Percentiles rank a stretch among this genome's conserved stretches.
These are phyloP conservation scores for Dipodomys ordii DNA, from an alignment of 2,113 vertebrate species.

Conservation along the genomic window DNA sequence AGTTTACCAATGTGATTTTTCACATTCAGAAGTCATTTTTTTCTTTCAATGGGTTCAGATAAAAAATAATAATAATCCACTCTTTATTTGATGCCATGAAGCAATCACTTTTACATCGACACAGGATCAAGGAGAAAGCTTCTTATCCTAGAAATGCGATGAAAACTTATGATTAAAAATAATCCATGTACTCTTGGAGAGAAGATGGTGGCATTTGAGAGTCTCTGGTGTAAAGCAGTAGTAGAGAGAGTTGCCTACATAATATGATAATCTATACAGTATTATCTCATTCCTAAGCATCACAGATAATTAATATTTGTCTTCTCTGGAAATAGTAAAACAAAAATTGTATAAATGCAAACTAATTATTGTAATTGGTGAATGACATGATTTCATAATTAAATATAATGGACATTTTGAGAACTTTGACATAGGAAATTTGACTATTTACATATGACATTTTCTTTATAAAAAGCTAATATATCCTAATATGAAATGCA, in stretches of 20 bases:
- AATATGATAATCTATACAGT: constrained; percentile 38
- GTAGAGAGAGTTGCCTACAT: not conserved
- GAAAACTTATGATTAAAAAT: constrained; percentile 36
- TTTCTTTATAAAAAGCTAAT: not conserved
- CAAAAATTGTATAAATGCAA: constrained; percentile 32
- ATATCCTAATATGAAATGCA: not conserved
- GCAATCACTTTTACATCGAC: not conserved
- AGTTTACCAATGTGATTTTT: not conserved
- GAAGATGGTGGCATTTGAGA: constrained; percentile 27
- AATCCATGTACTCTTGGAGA: constrained; percentile 29
- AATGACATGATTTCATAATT: not conserved
- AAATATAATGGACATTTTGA: not conserved
- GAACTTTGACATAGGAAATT: not conserved
- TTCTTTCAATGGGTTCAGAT: not conserved
- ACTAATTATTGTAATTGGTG: not conserved
- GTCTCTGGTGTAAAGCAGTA: constrained; percentile 55
- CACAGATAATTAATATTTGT: constrained; percentile 53
- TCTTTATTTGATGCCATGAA: not conserved
- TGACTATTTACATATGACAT: not conserved
- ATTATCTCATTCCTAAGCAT: constrained; percentile 43
- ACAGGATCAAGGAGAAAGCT: constrained; percentile 29
- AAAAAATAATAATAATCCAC: too few species aligned
- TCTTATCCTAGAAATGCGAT: constrained; percentile 54
- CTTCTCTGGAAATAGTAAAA: constrained; percentile 27
- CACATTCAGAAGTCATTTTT: not conserved